These are phyloP conservation scores for Turnix velox DNA, from an alignment of 2,113 vertebrate species.

Conservation along the genomic window DNA sequence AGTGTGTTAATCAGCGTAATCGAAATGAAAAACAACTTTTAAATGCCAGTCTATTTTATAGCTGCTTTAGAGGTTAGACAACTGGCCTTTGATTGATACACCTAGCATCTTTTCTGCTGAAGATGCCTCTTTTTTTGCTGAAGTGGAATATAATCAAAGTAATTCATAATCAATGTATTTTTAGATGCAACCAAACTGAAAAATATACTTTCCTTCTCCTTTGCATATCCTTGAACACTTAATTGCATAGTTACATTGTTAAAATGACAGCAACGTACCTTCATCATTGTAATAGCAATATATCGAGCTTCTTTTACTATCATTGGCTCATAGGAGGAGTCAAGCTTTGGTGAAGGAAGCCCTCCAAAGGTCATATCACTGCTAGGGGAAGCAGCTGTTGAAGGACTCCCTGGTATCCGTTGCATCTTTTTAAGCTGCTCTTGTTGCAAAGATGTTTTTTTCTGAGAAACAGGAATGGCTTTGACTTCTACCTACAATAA, in stretches of 20 bases:
- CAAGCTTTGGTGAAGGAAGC: slow-evolving; percentile 92
- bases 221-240: not conserved
- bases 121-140: not conserved
- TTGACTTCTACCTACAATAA: slow-evolving; percentile 92
- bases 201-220: not conserved
- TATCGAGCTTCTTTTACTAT: slow-evolving; percentile 98
- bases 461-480: slow-evolving; percentile 96
- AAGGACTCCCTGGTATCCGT: slow-evolving; percentile 84
- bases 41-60: not conserved
- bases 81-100: not conserved
- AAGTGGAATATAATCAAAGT: not conserved
- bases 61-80: not conserved
- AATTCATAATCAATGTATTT: not conserved
- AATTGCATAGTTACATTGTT: not conserved
- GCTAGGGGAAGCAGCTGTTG: slow-evolving; percentile 69
- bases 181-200: not conserved
- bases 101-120: not conserved
- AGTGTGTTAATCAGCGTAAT: not conserved
- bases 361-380: slow-evolving; percentile 93
- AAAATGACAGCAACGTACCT: slow-evolving; percentile 74
- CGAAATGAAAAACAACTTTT: not conserved
- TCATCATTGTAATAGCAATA: slow-evolving; percentile 99
- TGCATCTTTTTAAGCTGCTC: slow-evolving; percentile 89
- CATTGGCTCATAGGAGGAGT: slow-evolving; percentile 96
- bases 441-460: slow-evolving; percentile 89